Percentiles rank a stretch among this genome's conserved stretches.
Evolutionary conservation across 2,888 invertebrate genomes (phyloP).

Genomic region (Deilephila porcellus): DNA sequence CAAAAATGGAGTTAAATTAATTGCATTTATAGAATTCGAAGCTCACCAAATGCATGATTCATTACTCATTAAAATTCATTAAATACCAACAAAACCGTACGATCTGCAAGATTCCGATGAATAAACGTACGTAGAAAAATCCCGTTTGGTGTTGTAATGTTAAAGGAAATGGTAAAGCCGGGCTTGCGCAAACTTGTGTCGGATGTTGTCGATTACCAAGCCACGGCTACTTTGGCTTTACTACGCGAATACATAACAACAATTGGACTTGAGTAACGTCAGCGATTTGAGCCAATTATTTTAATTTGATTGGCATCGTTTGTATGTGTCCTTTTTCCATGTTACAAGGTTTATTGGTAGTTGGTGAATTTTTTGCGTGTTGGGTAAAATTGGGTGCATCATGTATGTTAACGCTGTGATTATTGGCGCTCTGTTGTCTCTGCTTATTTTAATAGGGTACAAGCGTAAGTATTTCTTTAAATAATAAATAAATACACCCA

Average conservation of each 20-base stretch:
- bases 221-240: constrained; percentile 36
- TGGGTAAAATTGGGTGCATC: no score
- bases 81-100: constrained; percentile 14
- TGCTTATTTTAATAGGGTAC: no score
- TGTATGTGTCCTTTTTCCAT: no score
- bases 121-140: constrained; percentile 29
- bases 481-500: no score
- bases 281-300: constrained; percentile 12
- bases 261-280: constrained; percentile 9
- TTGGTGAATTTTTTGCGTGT: no score
- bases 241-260: constrained; percentile 24
- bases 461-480: no score
- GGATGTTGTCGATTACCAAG: constrained; percentile 73
- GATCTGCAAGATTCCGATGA: constrained; percentile 18
- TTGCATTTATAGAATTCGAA: constrained; percentile 18
- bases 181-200: constrained; percentile 66
- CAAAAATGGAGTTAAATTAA: constrained; percentile 17
- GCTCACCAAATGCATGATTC: constrained; percentile 24
- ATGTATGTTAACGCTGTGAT: no score
- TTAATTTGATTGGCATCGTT: constrained; percentile 11
- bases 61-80: constrained; percentile 23
- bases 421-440: no score
- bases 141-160: constrained; percentile 61
- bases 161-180: constrained; percentile 57
- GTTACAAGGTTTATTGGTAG: no score